These are phyloP conservation scores for Harmothoe impar DNA, from an alignment of 2,888 invertebrate species.

Conservation along the genomic window DNA sequence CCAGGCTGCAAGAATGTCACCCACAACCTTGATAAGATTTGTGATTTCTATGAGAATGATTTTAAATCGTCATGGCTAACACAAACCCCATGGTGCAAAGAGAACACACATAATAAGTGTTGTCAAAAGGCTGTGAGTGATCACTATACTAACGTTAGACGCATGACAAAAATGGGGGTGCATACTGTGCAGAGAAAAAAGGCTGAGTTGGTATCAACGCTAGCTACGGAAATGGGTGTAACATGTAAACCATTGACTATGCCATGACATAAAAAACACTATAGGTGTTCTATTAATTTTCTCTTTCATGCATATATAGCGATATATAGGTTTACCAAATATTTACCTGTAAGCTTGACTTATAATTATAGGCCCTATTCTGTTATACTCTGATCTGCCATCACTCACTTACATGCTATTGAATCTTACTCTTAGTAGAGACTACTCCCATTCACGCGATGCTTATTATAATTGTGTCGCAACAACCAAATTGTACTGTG, in stretches of 20 bases:
- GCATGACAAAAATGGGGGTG: neutral
- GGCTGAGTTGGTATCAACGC: neutral
- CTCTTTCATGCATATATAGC: no score
- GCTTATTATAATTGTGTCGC: no score
- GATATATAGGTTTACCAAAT: no score
- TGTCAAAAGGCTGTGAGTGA: neutral
- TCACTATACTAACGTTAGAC: neutral
- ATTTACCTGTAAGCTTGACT: no score
- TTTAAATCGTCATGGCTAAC: neutral
- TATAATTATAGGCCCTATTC: no score
- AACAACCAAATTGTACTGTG: no score
- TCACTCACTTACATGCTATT: no score
- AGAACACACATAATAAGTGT: neutral
- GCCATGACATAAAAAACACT: neutral
- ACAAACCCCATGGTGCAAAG: conserved; percentile 1
- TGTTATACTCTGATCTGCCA: no score
- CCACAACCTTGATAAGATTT: neutral
- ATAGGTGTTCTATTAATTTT: no score
- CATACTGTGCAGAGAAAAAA: neutral
- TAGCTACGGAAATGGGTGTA: neutral
- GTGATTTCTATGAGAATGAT: neutral
- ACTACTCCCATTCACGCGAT: no score
- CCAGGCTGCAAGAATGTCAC: neutral
- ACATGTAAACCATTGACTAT: neutral
- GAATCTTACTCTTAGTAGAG: no score